These are phyloP conservation scores for Egretta garzetta DNA, from an alignment of 2,113 vertebrate species.

Conservation along the genomic window DNA sequence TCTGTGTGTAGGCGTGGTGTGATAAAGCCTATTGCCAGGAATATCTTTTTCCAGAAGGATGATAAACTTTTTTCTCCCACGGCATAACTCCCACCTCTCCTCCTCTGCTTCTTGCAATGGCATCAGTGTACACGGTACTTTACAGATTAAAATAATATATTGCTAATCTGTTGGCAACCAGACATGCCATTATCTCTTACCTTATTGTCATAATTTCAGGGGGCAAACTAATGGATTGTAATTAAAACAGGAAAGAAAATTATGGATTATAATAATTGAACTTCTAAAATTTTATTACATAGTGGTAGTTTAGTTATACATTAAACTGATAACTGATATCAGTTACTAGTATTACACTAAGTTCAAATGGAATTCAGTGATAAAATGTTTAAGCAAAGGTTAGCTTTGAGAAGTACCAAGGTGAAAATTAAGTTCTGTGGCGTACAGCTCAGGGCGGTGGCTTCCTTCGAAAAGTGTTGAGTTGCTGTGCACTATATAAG, in stretches of 20 bases:
- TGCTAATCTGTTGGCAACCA: not conserved
- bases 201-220: not conserved
- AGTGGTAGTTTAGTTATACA: not conserved
- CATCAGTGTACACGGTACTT: not conserved
- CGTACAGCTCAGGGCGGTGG: not conserved
- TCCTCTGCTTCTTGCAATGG: not conserved
- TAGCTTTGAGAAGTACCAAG: not conserved
- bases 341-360: not conserved
- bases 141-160: not conserved
- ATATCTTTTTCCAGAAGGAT: slow-evolving; percentile 2
- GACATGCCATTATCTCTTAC: not conserved
- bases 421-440: not conserved
- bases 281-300: not conserved
- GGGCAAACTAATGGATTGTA: not conserved
- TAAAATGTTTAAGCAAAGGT: not conserved
- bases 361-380: not conserved
- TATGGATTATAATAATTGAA: not conserved
- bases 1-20: not conserved
- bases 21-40: not conserved
- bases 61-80: not conserved
- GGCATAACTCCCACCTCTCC: not conserved
- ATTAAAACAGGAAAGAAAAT: not conserved
- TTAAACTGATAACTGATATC: not conserved
- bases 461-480: not conserved
- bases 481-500: not conserved